Base-by-base conservation (phyloP, 2,888 invertebrate genomes). In the Drosophila borborema region DNA sequence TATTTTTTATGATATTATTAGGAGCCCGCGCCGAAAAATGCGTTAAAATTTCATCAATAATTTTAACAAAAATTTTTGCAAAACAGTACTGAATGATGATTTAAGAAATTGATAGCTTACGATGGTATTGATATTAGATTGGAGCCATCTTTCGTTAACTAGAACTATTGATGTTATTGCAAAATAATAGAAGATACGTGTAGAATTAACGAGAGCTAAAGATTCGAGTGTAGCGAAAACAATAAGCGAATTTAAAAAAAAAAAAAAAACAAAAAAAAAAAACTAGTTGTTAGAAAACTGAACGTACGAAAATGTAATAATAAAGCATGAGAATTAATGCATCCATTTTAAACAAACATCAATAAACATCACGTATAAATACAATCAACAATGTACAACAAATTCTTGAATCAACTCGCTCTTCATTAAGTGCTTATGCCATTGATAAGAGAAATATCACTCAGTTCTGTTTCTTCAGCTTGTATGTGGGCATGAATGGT, bases 401-500 rank as follows among this genome's bases (percentile, higher is more conserved):
- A 16, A 14, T 16, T 60, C 34, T 23, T 41, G 12, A 58, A 58
- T 68, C 58, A 43, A 38, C 2, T 3, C 14, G 20, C 14, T 31
- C 34, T 31, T n/a, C 12, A 3, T 41, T 16, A 14, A 14, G 34
- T 45, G 14, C 23, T 34, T 18, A n/a, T 10, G n/a, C n/a, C n/a
- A 3, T n/a, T 6, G 12, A 9, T 34, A 9, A 34, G 2, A n/a
- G 16, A 40, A 62, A 34, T n/a, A 16, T 34, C 23, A 28, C n/a
- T 70, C 72, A 92, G 49, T 66, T 87, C 46, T 84, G 83, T 56
- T 92, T 91, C 67, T 91, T 87, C 6, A 92, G 61, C 77, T 94
- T 94, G 90, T 96, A 96, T 0, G 96, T 96, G 40, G 96, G 96
- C 93, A 95, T 94, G 89, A 96, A 96, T 0, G 96, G 96, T 3